These are phyloP conservation scores for Ammodytes marinus DNA, from an alignment of 2,113 vertebrate genomes.

Conservation along the genomic window DNA sequence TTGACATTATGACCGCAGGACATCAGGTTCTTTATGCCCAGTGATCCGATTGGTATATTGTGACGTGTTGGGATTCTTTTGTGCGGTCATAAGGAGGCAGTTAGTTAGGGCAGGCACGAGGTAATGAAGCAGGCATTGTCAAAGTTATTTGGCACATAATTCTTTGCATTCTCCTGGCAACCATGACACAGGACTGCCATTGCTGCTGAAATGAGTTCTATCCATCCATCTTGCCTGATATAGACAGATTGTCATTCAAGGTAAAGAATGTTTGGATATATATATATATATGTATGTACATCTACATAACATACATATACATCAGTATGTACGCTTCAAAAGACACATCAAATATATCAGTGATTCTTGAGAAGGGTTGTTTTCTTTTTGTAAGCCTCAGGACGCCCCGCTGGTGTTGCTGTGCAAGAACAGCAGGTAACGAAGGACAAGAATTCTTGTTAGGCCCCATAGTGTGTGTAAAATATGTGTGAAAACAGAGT, in stretches of 20 bases:
- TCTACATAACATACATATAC: no score
- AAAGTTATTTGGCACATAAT: slow-evolving; percentile 31
- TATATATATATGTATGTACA: no score
- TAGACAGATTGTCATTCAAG: slow-evolving; percentile 5
- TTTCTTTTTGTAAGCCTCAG: background rate
- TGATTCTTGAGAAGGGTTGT: background rate
- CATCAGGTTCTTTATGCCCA: background rate
- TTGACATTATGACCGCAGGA: background rate
- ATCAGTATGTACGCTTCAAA: no score
- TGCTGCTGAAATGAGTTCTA: background rate
- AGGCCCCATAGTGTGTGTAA: background rate
- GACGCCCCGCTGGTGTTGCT: background rate
- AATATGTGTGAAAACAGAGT: no score
- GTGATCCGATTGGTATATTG: background rate
- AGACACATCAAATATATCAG: no score
- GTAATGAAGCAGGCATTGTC: slow-evolving; percentile 66
- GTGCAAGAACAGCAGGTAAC: slow-evolving; percentile 27
- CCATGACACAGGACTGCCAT: background rate
- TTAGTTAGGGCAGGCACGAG: slow-evolving; percentile 54
- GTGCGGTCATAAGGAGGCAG: slow-evolving; percentile 57
- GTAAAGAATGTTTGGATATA: no score
- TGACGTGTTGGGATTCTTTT: slow-evolving; percentile 33
- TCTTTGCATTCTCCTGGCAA: slow-evolving; percentile 45
- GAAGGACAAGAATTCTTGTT: slow-evolving; percentile 24
- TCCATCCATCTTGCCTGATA: background rate